phyloP scores from a whole-genome alignment of 2,113 vertebrate species.

The Amblyornis subalaris region DNA sequence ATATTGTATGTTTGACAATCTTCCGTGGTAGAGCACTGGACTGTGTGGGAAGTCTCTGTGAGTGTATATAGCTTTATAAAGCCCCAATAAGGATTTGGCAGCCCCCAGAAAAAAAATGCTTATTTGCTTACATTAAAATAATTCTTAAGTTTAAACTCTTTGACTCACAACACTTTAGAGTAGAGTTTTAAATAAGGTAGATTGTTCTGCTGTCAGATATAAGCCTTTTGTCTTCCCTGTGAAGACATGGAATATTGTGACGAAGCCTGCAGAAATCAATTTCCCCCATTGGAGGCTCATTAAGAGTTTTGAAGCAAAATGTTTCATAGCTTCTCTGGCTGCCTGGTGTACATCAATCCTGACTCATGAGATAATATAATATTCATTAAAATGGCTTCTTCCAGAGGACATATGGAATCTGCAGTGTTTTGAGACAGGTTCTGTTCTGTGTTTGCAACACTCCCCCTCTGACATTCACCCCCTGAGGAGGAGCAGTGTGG shows the following conservation, averaged over 20 bases:
- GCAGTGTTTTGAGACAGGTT: not conserved
- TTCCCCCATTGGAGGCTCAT: fast-evolving
- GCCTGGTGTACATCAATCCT: not conserved
- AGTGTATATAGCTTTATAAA: not conserved
- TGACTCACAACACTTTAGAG: not conserved
- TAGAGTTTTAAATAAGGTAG: not conserved
- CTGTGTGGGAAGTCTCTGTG: not conserved
- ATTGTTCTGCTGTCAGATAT: not conserved
- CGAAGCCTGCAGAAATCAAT: not conserved
- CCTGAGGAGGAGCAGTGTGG: not conserved
- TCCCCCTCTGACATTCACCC: not conserved
- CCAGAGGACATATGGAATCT: not conserved
- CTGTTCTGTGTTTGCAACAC: not conserved
- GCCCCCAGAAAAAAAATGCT: not conserved
- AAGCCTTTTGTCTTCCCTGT: not conserved
- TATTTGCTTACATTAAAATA: not conserved
- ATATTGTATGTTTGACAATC: not conserved
- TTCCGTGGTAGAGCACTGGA: not conserved
- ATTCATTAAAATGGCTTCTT: not conserved
- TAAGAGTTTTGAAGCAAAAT: not conserved
- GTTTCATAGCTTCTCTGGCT: not conserved
- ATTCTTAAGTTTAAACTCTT: not conserved
- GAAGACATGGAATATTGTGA: not conserved
- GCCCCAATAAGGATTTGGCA: not conserved
- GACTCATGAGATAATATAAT: not conserved